A percentile compares a stretch with the other conserved stretches of the same genome.
phyloP scores from a whole-genome alignment of 2,888 invertebrate genomes.

The Conomelus anceps region DNA sequence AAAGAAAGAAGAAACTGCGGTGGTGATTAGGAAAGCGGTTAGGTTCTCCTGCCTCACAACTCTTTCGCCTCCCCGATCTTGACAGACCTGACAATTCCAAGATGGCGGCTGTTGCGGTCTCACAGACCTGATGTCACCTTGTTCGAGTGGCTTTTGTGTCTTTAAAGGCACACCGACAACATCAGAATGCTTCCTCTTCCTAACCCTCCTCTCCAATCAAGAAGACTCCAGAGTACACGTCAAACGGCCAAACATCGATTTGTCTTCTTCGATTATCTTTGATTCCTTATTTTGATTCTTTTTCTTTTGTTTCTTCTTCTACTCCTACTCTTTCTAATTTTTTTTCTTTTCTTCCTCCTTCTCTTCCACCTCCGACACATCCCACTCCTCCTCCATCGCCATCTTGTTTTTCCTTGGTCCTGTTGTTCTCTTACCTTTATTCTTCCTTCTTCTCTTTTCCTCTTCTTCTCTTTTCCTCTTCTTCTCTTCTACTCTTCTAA shows the following conservation, averaged over 20 bases:
- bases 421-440: too few species aligned
- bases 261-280: background rate
- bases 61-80: background rate
- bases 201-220: background rate
- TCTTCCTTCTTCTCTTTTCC: too few species aligned
- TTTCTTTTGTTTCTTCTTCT: background rate
- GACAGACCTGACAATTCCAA: background rate
- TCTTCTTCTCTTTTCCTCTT: too few species aligned
- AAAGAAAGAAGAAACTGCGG: constrained; percentile 36
- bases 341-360: background rate
- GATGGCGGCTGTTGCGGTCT: background rate
- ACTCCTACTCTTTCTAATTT: background rate
- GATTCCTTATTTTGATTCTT: background rate
- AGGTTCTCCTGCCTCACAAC: background rate
- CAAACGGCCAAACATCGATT: background rate
- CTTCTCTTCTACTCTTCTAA: too few species aligned
- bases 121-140: background rate
- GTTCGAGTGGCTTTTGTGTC: background rate
- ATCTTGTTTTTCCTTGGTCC: too few species aligned
- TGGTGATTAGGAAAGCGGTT: background rate
- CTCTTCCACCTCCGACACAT: too few species aligned
- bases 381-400: too few species aligned
- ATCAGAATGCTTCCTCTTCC: background rate
- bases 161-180: too few species aligned
- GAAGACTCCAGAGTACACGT: background rate